These are phyloP conservation scores for Dasyprocta punctata DNA, from an alignment of 2,113 vertebrate genomes.

Conservation along the genomic window DNA sequence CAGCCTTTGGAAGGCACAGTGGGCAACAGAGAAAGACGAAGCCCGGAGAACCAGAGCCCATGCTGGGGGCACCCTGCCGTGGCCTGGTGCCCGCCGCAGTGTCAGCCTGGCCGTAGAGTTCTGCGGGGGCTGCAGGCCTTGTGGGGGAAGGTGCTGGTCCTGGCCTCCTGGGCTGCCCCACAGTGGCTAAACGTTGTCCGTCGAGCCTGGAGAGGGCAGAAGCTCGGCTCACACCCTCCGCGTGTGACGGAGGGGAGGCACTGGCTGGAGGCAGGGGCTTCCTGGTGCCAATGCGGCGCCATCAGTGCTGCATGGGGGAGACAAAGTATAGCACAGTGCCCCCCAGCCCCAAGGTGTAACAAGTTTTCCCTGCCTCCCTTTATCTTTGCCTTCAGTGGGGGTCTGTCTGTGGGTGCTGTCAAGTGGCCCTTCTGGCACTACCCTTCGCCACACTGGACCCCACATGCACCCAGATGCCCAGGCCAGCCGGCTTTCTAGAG, in stretches of 20 bases:
- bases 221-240: not conserved
- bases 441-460: not conserved
- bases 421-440: not conserved
- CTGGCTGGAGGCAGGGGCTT: not conserved
- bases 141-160: not conserved
- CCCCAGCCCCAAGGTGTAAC: not conserved
- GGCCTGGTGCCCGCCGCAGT: not conserved
- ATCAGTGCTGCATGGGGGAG: too few relatives aligned
- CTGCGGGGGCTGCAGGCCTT: not conserved
- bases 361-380: not conserved
- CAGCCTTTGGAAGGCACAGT: not conserved
- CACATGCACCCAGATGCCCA: not conserved
- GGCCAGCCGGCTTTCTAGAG: not conserved
- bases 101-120: not conserved
- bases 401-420: not conserved
- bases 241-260: not conserved
- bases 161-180: not conserved
- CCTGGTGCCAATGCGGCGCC: not conserved
- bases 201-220: not conserved
- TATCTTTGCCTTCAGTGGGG: not conserved
- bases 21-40: not conserved
- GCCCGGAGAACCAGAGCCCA: not conserved
- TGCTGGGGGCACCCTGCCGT: fast-evolving
- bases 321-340: not conserved
- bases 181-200: not conserved